A percentile compares a stretch with the other conserved stretches of the same genome.
Evolutionary conservation across 2,797 vertebrate species (phyloP).

Genomic region (Ambastaia sidthimunki): DNA sequence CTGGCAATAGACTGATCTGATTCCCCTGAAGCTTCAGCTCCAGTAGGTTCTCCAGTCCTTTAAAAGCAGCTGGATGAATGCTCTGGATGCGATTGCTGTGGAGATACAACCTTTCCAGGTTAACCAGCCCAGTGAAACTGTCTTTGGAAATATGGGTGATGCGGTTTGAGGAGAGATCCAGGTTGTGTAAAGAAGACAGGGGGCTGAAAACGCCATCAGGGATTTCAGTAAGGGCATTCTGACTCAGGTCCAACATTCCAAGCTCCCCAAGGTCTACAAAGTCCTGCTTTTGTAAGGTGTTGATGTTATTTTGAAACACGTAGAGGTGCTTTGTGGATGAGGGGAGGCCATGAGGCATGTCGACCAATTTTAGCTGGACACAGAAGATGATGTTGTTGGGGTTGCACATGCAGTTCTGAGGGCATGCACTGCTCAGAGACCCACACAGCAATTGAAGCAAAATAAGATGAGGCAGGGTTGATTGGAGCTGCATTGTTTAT

Average conservation of each 20-base stretch:
- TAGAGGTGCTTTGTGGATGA: conserved; percentile 80
- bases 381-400: conserved; percentile 82
- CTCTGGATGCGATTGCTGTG: conserved; percentile 86
- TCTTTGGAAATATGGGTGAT: conserved; percentile 87
- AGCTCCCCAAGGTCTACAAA: conserved; percentile 81
- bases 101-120: conserved; percentile 92
- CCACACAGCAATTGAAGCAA: conserved; percentile 67
- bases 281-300: conserved; percentile 77
- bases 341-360: conserved; percentile 81
- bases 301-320: conserved; percentile 88
- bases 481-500: conserved; percentile 41
- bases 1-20: conserved; percentile 80
- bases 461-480: conserved; percentile 64
- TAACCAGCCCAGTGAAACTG: conserved; percentile 87
- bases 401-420: conserved; percentile 81
- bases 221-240: conserved; percentile 87
- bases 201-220: conserved; percentile 85
- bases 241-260: conserved; percentile 89
- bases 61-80: conserved; percentile 88
- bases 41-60: conserved; percentile 83
- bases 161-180: conserved; percentile 90
- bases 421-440: conserved; percentile 76
- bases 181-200: conserved; percentile 85
- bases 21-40: conserved; percentile 94
- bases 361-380: conserved; percentile 70